Base-by-base conservation (phyloP, 2,888 invertebrate genomes). In the Chaetogeoica ovagalla region DNA sequence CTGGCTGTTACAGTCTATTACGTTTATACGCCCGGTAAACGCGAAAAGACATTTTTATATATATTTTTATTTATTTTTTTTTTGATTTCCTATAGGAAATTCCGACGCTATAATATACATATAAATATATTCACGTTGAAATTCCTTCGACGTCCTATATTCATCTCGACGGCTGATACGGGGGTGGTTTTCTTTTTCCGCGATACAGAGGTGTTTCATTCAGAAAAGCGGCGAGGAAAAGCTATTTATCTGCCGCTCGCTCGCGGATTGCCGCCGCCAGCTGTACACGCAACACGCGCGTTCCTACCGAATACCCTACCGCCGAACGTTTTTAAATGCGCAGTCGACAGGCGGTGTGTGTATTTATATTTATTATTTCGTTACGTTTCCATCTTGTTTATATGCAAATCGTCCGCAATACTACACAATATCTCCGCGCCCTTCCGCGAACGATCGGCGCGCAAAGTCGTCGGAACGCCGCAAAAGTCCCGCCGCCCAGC, bases 341-440 rank as follows among this genome's bases (percentile, higher is more conserved):
- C 69, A 62, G 69, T 52, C 52, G 77, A 77, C 77, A 70, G 77
- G 60, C 69, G 52, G n/a, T 62, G 70, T 30, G 30, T 30, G 30
- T 30, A 30, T 30, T 30, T 79, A 71, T 65, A 79, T 79, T 79
- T 79, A 79, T 79, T 79, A 79, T 79, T 79, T 65, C 63, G 79
- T 79, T 79, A 79, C 79, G 79, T 79, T 79, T 71, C 57, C 79
- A 79, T 71, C 79, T 79, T 79, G 79, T 79, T 79, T 79, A 79
- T 79, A 79, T 79, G 79, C 79, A 79, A 79, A 79, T 79, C 70
- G 79, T 55, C 70, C 76, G 76, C 55, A 60, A 60, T 30, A n/a
- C 19, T 52, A 30, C 30, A 30, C 30, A 30, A 30, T 30, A 30
- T 30, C 30, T n/a, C n/a, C n/a, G 4, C 30, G 4, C 30, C 30